Evolutionary conservation across 2,113 vertebrate genomes (phyloP).

Genomic region (Chroicocephalus ridibundus): DNA sequence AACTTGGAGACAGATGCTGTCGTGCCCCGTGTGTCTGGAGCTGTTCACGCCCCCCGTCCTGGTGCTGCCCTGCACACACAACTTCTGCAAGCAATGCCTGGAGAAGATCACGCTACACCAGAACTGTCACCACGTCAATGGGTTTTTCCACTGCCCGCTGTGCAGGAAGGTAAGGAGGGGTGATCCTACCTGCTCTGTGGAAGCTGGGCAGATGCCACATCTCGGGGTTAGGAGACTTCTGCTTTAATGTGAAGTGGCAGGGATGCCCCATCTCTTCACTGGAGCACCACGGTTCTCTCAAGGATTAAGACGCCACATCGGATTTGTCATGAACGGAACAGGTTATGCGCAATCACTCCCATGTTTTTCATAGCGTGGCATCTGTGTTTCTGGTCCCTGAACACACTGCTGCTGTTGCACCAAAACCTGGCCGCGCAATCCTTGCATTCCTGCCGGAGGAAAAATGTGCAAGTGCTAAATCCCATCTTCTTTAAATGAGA

Average conservation of each 20-base stretch:
- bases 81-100: slow-evolving; percentile 51
- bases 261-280: neutral
- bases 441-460: neutral
- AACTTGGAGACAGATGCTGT: neutral
- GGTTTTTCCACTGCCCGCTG: slow-evolving; percentile 13
- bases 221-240: neutral
- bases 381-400: no score
- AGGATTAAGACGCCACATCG: neutral
- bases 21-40: neutral
- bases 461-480: neutral
- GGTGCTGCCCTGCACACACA: slow-evolving; percentile 26
- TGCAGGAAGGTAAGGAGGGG: slow-evolving; percentile 39
- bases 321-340: neutral
- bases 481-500: neutral
- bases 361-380: no score
- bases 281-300: neutral
- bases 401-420: neutral
- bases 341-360: no score
- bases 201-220: neutral
- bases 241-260: neutral
- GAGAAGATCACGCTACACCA: slow-evolving; percentile 16
- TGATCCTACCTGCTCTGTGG: neutral
- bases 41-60: slow-evolving; percentile 3
- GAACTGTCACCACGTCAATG: neutral
- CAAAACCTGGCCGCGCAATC: neutral